Evolutionary conservation across 2,797 vertebrate genomes (phyloP).

Genomic region (Cichlasoma orientale): DNA sequence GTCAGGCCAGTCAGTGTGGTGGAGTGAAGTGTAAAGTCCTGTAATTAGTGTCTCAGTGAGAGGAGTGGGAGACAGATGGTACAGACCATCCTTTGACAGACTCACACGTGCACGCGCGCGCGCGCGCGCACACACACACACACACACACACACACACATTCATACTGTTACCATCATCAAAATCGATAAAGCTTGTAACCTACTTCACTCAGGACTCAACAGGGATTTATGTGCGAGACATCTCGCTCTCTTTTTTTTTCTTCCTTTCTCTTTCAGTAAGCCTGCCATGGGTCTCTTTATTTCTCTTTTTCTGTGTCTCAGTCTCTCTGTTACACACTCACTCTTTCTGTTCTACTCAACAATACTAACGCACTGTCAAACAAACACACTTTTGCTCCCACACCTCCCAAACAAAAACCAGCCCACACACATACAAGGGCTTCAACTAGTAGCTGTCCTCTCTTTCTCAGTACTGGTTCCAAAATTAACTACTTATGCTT

Average conservation of each 20-base stretch:
- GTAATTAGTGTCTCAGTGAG: conserved; percentile 84
- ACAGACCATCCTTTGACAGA: conserved; percentile 36
- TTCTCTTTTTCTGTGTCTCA: conserved; percentile 8
- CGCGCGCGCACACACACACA: conserved; percentile 13
- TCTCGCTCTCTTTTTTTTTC: conserved; percentile 11
- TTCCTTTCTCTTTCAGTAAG: conserved; percentile 17
- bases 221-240: conserved; percentile 63
- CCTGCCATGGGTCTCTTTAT: conserved; percentile 25
- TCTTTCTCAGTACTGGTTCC: background rate
- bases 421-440: background rate
- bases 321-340: conserved; percentile 6
- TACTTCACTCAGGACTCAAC: conserved; percentile 66
- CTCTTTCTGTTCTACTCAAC: conserved; percentile 14
- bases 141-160: conserved; percentile 26
- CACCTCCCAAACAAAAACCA: conserved; percentile 11
- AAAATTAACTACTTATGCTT: background rate
- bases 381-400: conserved; percentile 22
- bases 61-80: conserved; percentile 80
- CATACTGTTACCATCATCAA: conserved; percentile 54
- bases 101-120: conserved; percentile 1
- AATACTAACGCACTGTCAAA: conserved; percentile 18
- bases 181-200: conserved; percentile 77
- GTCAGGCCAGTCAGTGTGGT: conserved; percentile 57
- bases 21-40: conserved; percentile 79
- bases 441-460: background rate